Conservation (phyloP, 2,113 vertebrate species). For the Dunckerocampus dactyliophorus region DNA sequence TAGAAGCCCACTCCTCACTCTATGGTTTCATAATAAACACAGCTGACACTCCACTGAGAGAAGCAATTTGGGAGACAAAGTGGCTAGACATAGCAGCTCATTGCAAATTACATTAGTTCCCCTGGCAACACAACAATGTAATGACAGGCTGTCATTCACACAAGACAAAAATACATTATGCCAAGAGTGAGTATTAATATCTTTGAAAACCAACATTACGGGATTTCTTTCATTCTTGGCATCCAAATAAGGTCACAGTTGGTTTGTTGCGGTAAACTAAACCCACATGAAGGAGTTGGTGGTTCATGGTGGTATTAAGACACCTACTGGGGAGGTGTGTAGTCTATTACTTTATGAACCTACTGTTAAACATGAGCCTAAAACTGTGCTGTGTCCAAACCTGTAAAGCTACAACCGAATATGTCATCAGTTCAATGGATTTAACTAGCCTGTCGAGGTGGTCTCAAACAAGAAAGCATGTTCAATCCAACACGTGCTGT, state of each 20-base stretch:
- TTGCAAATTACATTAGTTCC: slow-evolving; percentile 37
- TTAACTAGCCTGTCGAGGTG: neutral
- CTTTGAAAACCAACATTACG: slow-evolving; percentile 14
- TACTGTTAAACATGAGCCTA: neutral
- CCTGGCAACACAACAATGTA: slow-evolving; percentile 11
- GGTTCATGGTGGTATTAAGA: slow-evolving; percentile 14
- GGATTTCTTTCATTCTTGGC: slow-evolving; percentile 14
- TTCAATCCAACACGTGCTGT: no score
- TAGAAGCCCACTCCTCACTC: neutral
- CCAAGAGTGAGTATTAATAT: slow-evolving; percentile 1
- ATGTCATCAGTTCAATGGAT: slow-evolving; percentile 2
- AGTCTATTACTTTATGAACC: neutral
- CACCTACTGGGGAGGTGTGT: slow-evolving; percentile 8
- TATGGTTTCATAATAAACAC: slow-evolving; percentile 48
- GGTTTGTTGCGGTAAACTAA: slow-evolving; percentile 4
- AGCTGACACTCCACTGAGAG: slow-evolving; percentile 34
- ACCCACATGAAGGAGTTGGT: neutral
- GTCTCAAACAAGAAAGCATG: no score
- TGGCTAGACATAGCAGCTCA: slow-evolving; percentile 20
- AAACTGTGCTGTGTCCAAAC: slow-evolving; percentile 8
- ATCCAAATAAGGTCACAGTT: neutral
- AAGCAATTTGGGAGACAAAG: slow-evolving; percentile 21
- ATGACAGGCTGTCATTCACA: slow-evolving; percentile 6
- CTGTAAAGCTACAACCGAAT: slow-evolving; percentile 8
- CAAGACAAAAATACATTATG: slow-evolving; percentile 13